Base-by-base conservation (phyloP, 2,888 invertebrate genomes). In the Ectemnius lituratus region DNA sequence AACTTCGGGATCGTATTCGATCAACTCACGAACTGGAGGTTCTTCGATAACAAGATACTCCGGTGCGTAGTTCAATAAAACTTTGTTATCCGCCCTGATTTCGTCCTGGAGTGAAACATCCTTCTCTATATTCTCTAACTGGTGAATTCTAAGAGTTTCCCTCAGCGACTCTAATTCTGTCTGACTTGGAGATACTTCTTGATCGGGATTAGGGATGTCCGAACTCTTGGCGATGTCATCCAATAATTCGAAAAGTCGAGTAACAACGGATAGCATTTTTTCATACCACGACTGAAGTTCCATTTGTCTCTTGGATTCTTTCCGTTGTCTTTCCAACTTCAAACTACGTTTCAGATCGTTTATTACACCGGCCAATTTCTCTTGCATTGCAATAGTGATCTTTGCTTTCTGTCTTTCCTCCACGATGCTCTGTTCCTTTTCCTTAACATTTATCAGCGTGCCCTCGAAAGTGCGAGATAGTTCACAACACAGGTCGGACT, bases 401-500 rank as follows among this genome's bases (percentile, higher is more conserved):
- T 37, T 37, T 37, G 37, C 37, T 8, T 37, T 37, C 2, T 37
- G 37, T 37, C 37, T 6, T 37, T 37, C 75, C 14, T 81, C 70
- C 5, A 66, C 66, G 18, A 75, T 49, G 8, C 76, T 74, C 28
- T 76, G 74, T 47, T 86, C 76, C 58, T 90, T 71, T 67, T 91
- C 84, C 2, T 77, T 74, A 67, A 91, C 92, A 79, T 90, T 87
- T 60, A 93, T 89, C 49, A 94, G 88, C 46, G 90, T 89, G 0
- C 92, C 91, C 75, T 92, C 91, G 79, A 93, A 92, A 65, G 93
- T 75, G 87, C 92, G 92, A 0, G 92, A 92, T 14, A 95, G 88
- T 80, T 93, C 92, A 71, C 92, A 87, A 1, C 94, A 91, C 47
- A 94, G 86, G 81, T 93, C 91, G 2, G 93, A 92, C 91, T 94